These are phyloP conservation scores for Rhopalosiphum nymphaeae DNA, from an alignment of 2,888 invertebrate species.

Conservation along the genomic window DNA sequence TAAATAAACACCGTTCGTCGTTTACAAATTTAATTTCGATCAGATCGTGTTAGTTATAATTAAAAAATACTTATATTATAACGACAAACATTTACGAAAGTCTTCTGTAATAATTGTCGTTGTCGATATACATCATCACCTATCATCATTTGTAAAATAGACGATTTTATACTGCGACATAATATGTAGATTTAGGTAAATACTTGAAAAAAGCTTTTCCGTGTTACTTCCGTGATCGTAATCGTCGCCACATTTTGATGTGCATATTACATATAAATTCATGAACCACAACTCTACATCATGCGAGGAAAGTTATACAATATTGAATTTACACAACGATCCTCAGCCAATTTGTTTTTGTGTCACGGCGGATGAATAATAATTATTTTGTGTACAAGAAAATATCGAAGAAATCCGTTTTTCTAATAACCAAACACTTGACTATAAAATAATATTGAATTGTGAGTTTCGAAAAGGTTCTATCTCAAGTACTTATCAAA, in stretches of 20 bases:
- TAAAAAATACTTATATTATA: background rate
- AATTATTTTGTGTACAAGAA: background rate
- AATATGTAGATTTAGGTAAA: background rate
- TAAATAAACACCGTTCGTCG: background rate
- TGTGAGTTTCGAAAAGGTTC: too few relatives aligned
- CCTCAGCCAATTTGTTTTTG: background rate
- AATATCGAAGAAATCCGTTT: background rate
- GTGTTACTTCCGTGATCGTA: background rate
- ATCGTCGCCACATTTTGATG: background rate
- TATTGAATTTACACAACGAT: background rate
- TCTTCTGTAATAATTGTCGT: background rate
- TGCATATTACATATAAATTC: background rate
- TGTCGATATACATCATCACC: background rate
- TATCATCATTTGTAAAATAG: background rate
- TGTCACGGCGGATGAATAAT: background rate
- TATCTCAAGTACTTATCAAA: too few relatives aligned
- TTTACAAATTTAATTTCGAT: background rate
- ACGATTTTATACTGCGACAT: background rate
- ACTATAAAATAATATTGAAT: background rate
- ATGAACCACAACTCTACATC: background rate
- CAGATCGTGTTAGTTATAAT: background rate
- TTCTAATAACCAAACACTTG: background rate
- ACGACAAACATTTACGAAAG: background rate
- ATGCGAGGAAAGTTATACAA: background rate
- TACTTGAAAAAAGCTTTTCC: background rate